Percentiles rank a stretch among this genome's conserved stretches.
phyloP scores from a whole-genome alignment of 2,888 invertebrate species.

The Cantharis flavilabris region DNA sequence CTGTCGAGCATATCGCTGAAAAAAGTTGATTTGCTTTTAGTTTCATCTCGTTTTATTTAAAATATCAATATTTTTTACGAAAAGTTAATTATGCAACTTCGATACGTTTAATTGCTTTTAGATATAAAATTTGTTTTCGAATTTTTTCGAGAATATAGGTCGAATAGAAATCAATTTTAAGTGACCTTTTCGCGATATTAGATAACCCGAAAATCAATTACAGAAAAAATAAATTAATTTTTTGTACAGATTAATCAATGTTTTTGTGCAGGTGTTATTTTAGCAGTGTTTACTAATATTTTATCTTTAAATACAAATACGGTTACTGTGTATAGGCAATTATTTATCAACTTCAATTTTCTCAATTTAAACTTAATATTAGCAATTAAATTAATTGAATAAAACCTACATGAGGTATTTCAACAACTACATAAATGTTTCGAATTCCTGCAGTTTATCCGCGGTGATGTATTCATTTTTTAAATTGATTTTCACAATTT shows the following conservation, averaged over 20 bases:
- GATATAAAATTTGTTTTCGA: neutral
- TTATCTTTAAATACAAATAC: neutral
- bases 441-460: neutral
- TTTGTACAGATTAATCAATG: neutral
- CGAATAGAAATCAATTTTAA: neutral
- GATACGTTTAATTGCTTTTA: neutral
- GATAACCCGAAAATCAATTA: neutral
- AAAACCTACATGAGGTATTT: neutral
- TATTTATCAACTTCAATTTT: neutral
- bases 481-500: neutral
- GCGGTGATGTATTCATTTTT: neutral
- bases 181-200: neutral
- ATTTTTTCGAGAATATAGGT: neutral
- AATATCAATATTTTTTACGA: neutral
- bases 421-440: neutral
- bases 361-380: neutral
- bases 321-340: neutral
- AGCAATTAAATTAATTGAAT: neutral
- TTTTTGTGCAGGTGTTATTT: neutral
- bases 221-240: neutral
- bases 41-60: neutral
- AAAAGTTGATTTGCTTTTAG: slow-evolving; percentile 1
- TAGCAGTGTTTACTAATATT: neutral
- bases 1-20: slow-evolving; percentile 1
- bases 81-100: neutral